Conservation (phyloP, 92 coral and sea anemone genomes). For the Heteractis magnifica region DNA sequence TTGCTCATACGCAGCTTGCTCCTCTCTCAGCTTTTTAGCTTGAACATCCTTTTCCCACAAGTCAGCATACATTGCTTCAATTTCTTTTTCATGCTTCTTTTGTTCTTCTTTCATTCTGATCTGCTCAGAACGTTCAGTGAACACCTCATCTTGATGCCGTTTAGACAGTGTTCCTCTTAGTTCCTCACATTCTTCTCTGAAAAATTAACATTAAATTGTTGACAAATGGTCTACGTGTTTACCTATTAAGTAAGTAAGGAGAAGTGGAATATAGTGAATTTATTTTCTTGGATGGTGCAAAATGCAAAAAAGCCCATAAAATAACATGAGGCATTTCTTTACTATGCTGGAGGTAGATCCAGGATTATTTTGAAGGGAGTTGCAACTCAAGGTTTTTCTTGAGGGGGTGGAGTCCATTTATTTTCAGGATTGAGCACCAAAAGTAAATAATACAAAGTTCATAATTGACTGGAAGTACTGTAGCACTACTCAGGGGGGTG, state of each 20-base stretch:
- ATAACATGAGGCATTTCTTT: not conserved
- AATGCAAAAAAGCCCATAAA: too few species aligned
- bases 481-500: too few species aligned
- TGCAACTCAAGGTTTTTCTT: too few species aligned
- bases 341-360: not conserved
- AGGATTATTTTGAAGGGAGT: too few species aligned
- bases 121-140: conserved; percentile 81
- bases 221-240: not conserved
- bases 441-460: too few species aligned
- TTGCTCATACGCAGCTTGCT: conserved; percentile 71
- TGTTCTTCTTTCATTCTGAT: conserved; percentile 78
- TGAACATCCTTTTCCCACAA: conserved; percentile 89
- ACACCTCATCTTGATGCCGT: conserved; percentile 92
- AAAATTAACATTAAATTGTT: not conserved
- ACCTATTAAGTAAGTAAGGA: not conserved
- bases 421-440: too few species aligned
- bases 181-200: conserved; percentile 91
- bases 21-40: conserved; percentile 80
- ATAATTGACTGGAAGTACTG: too few species aligned
- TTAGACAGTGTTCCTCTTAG: conserved; percentile 80
- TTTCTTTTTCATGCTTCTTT: conserved; percentile 69
- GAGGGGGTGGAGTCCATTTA: too few species aligned
- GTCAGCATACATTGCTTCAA: conserved; percentile 84
- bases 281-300: too few species aligned
- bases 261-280: not conserved